Base-by-base conservation (phyloP, 2,888 invertebrate species). In the Sicus ferrugineus region DNA sequence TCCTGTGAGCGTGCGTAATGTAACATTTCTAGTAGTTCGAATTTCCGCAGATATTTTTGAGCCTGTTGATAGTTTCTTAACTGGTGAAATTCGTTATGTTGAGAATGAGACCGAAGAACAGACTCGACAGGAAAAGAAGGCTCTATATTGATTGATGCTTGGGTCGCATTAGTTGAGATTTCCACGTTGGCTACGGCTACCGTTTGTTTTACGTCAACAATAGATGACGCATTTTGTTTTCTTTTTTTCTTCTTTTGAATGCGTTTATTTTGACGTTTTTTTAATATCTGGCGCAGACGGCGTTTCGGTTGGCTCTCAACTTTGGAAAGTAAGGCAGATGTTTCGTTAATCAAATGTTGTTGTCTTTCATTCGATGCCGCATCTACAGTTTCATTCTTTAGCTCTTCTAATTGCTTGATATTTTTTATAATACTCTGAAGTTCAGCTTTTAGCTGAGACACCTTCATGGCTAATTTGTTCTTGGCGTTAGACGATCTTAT, bases 1-100 rank as follows among this genome's bases (percentile, higher is more conserved):
- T 75, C 68, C 30, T 72, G 78, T 4, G 74, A 75, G 1, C 82
- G 76, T 14, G 73, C 70, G n/a, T 72, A 73, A 38, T 78, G 77
- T 4, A 82, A 65, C 26, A 73, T 75, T 59, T 79, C 77, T 30
- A 82, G 52, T 30, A 82, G 72, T 48, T 80, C 77, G 50, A 82
- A 78, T 9, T 70, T 77, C 3, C 75, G 68, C 7, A 82, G 68
- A 50, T 77, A 77, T 2, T 74, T 75, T 26, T 74, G 73, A 3
- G 81, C 78, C 63, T 80, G 76, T 23, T 75, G 71, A 5, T 72
- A 68, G 31, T 73, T 79, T 52, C 68, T 74, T 0, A 76, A 70
- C 7, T 70, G 72, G 23, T 70, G 67, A 59, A 59, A 59, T 31
- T 67, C 58, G 52, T 59, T 67, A 14, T 23, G 38, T 23, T 26